Conservation (phyloP, 2,113 vertebrate species). For the Eolophus roseicapilla region DNA sequence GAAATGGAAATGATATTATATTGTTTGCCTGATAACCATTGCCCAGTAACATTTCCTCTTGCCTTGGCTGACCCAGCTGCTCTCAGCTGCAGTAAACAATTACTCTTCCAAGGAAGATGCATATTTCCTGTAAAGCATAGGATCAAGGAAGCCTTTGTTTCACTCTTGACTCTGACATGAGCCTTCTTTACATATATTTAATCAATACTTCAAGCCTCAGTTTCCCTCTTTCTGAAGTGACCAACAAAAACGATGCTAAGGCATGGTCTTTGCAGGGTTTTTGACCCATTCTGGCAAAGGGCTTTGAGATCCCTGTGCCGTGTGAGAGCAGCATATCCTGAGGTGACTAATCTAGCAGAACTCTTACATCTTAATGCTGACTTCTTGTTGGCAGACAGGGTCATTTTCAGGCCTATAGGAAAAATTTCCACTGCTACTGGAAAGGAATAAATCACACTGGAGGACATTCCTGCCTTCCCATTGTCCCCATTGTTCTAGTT, state of each 20-base stretch:
- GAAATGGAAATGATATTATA: slow-evolving; percentile 10
- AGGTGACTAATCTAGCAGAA: slow-evolving; percentile 64
- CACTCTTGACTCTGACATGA: background rate
- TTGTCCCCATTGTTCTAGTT: slow-evolving; percentile 72
- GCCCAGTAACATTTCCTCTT: slow-evolving; percentile 11
- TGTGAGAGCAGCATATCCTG: slow-evolving; percentile 10
- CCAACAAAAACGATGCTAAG: background rate
- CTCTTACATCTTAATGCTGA: slow-evolving; percentile 69
- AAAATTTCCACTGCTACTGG: slow-evolving; percentile 76
- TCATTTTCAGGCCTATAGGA: slow-evolving; percentile 72
- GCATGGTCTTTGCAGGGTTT: background rate
- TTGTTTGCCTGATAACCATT: background rate
- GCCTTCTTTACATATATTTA: background rate
- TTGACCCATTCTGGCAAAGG: background rate
- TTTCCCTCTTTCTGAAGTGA: background rate
- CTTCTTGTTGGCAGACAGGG: slow-evolving; percentile 70
- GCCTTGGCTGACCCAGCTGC: slow-evolving; percentile 7
- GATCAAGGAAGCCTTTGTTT: slow-evolving; percentile 36
- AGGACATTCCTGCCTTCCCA: slow-evolving; percentile 66
- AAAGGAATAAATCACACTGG: slow-evolving; percentile 77
- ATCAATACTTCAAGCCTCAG: background rate
- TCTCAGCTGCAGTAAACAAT: slow-evolving; percentile 52
- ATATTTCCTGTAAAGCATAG: background rate
- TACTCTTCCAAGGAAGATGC: slow-evolving; percentile 4
- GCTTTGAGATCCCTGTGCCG: background rate